These are phyloP conservation scores for Xenopus laevis DNA, from an alignment of 2,113 vertebrate genomes.

Conservation along the genomic window DNA sequence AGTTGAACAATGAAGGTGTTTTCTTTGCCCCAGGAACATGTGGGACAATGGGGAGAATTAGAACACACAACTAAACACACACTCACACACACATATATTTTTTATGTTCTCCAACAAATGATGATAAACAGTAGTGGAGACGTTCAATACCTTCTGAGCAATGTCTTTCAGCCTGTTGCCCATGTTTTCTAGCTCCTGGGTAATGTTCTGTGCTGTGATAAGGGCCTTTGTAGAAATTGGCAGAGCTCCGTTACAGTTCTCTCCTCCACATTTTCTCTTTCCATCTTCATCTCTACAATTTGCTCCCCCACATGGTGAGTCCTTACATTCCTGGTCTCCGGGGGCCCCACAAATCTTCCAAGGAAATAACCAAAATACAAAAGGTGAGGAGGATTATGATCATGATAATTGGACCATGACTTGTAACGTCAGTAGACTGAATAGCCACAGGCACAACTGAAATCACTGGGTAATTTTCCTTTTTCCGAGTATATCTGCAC, in stretches of 20 bases:
- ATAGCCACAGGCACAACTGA: too few relatives aligned
- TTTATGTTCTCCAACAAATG: too few relatives aligned
- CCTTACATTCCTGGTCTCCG: slow-evolving; percentile 56
- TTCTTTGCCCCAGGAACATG: too few relatives aligned
- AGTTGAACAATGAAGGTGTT: too few relatives aligned
- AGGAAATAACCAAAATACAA: not conserved
- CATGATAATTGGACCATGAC: not conserved
- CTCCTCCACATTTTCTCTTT: slow-evolving; percentile 63
- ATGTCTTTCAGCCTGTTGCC: slow-evolving; percentile 60
- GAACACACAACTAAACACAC: too few relatives aligned
- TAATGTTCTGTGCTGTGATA: slow-evolving; percentile 51
- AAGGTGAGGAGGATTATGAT: not conserved
- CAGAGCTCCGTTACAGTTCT: slow-evolving; percentile 66
- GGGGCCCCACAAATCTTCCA: slow-evolving; percentile 52
- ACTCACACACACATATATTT: too few relatives aligned
- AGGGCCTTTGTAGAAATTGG: slow-evolving; percentile 61
- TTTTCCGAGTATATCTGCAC: too few relatives aligned
- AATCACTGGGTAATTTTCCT: too few relatives aligned
- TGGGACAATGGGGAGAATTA: too few relatives aligned
- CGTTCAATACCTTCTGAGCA: slow-evolving; percentile 65
- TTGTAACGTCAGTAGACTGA: not conserved
- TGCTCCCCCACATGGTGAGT: slow-evolving; percentile 69
- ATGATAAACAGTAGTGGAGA: too few relatives aligned
- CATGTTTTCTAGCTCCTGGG: slow-evolving; percentile 55
- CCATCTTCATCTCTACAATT: slow-evolving; percentile 65